Base-by-base conservation (phyloP, 1,140 invertebrate species). In the Ganaspis sp. region DNA sequence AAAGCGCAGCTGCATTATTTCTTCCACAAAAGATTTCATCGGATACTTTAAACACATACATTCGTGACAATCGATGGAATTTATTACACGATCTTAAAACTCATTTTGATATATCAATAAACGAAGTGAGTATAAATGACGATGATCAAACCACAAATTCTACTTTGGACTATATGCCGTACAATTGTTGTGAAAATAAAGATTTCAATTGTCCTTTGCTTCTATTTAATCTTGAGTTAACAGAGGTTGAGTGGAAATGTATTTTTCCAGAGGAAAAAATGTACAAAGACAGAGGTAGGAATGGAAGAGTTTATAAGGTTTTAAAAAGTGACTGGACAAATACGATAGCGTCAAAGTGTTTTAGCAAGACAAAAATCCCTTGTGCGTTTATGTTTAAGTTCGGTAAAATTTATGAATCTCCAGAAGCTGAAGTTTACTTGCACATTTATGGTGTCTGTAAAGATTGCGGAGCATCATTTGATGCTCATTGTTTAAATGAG, bases 361-460 rank as follows among this genome's bases (percentile, higher is more conserved):
- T 37, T 54, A 6, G 9, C 11, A 49, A 37, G 42, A 73, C 72
- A 0, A 73, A 77, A 54, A 6, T 73, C 19, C 64, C 76, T 9
- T 77, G 76, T 19, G 72, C 40, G 0, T 78, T 72, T 64, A 17
- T 34, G 12, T 78, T 78, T 40, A 69, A 75, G 19, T 38, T 15
- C n/a, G 77, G 34, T 4, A 78, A 78, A 74, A 21, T 78, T 26
- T 74, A 6, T 53, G 4, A 15, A 19, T 49, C 12, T 8, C 45
- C 70, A 29, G 21, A 34, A 37, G 26, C 17, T 40, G 15, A 26
- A 12, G 15, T 53, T 17, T 75, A 42, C 17, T 5, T 29, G 9
- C 72, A 29, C 15, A 40, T 70, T 53, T n/a, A 0, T 42, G 74
- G 29, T 58, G 42, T 42, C 58, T 79, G 73, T 19, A 75, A 73